Base-by-base conservation (phyloP, 2,113 vertebrate genomes). In the Leucoraja erinaceus region DNA sequence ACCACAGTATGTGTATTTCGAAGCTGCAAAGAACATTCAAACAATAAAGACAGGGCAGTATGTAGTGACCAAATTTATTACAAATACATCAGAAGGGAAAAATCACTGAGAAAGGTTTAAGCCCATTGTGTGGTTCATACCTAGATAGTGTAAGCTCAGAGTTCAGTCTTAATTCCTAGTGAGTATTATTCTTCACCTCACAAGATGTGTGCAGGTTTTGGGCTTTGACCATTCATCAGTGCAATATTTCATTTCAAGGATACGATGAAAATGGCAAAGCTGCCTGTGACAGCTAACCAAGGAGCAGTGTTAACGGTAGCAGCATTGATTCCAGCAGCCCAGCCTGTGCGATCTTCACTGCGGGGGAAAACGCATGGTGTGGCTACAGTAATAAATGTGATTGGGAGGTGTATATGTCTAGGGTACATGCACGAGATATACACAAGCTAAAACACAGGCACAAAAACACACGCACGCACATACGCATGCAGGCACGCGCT, bases 1-100 rank as follows among this genome's bases (percentile, higher is more conserved):
- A 88, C 28, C 6, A 72, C 38, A 72, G 72, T 47, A 38, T 70
- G 61, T 91, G 90, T 74, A 91, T 91, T 91, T 91, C 54, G 68
- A 91, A 91, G 90, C 90, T 91, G 90, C 90, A 91, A 90, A 74
- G 90, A 72, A 74, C 66, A 91, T 91, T 74, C 90, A 74, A 22
- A 25, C 14, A 12, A 54, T 68, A 91, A 70, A 54, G 59, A 63
- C 18, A 91, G 86, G 10, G 9, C 31, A 70, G 22, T 22, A 14
- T 25, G 33, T 12, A 72, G 10, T 6, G 6, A 91, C 68, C 33
- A 38, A 91, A 91, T 91, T 54, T 20, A 72, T 10, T 25, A 25
- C 33, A 72, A 25, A 91, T 2, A 38, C 18, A 54, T 72, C 22
- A 91, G 72, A 91, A 11, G 90, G 72, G 38, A 54, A 91, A 70